phyloP scores from a whole-genome alignment of 2,888 invertebrate genomes.

The Priapulus caudatus region DNA sequence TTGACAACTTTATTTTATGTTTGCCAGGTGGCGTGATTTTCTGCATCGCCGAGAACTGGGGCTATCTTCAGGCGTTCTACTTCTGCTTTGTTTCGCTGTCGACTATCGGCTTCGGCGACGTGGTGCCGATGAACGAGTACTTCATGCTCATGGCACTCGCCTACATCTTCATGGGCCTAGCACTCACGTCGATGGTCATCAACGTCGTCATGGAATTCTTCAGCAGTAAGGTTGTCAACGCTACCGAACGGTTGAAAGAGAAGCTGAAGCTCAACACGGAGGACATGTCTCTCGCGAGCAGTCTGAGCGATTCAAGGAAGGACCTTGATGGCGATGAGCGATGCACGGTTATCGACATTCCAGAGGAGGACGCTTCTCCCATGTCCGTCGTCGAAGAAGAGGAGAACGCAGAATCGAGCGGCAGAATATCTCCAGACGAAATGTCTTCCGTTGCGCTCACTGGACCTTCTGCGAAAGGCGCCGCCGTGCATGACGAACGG shows the following conservation, averaged over 20 bases:
- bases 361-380: too few relatives aligned
- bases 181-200: constrained; percentile 91
- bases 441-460: too few relatives aligned
- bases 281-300: too few relatives aligned
- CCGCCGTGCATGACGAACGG: too few relatives aligned
- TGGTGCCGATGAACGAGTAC: constrained; percentile 56
- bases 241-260: constrained; percentile 1
- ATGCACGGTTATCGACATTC: too few relatives aligned
- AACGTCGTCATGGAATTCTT: constrained; percentile 56
- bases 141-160: constrained; percentile 82
- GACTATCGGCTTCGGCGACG: constrained; percentile 57
- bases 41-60: neutral
- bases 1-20: too few relatives aligned
- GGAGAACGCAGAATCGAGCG: too few relatives aligned
- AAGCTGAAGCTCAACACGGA: neutral
- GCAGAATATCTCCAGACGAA: too few relatives aligned
- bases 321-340: too few relatives aligned
- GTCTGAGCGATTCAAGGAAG: too few relatives aligned
- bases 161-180: constrained; percentile 83
- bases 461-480: too few relatives aligned
- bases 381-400: too few relatives aligned
- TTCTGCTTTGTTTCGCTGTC: neutral
- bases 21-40: neutral
- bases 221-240: neutral
- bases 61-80: neutral